Evolutionary conservation across 2,888 invertebrate species (phyloP), one percentile per base, ranked within the genome.

Genomic region (Erebia palarica): DNA sequence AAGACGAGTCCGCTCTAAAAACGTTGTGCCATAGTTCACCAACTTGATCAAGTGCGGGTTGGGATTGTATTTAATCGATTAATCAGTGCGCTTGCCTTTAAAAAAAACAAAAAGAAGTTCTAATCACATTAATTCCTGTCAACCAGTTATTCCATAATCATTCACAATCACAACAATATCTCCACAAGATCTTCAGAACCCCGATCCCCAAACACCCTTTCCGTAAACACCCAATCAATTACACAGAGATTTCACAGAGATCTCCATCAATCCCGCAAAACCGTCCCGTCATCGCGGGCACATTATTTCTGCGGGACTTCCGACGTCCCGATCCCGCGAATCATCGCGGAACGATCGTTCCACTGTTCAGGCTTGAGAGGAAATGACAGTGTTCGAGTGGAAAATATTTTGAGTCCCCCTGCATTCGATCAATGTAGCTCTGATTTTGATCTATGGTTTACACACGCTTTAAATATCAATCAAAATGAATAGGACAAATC

Each of bases 201-300:
- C 67, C 58, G 27, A 65, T 59, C 36, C n/a, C 55, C 72, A 79
- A 77, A 74, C 80, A 81, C 79, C 79, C 80, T 79, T 78, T 79
- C 73, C 73, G 76, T 80, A 84, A 86, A 85, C 83, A 86, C 81
- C 83, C 82, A 87, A 87, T 87, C 87, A 85, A 86, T 87, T 87
- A 84, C 76, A 73, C 53, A 53, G 49, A 59, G 57, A 57, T 67
- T 67, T 47, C 67, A 67, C 49, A 77, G 78, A 73, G 76, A 69
- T 75, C 71, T 75, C 79, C 84, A 90, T 91, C 88, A 88, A 87
- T 87, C 86, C 65, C 57, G 73, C 65, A 78, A 82, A 84, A 66
- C 77, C 77, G 82, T 77, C 79, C 73, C 74, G 86, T 89, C 89
- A 89, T 81, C 75, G 75, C 61, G 68, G 65, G 78, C 73, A 86